Conservation (phyloP, 2,888 invertebrate genomes). For the Spisula solida region DNA sequence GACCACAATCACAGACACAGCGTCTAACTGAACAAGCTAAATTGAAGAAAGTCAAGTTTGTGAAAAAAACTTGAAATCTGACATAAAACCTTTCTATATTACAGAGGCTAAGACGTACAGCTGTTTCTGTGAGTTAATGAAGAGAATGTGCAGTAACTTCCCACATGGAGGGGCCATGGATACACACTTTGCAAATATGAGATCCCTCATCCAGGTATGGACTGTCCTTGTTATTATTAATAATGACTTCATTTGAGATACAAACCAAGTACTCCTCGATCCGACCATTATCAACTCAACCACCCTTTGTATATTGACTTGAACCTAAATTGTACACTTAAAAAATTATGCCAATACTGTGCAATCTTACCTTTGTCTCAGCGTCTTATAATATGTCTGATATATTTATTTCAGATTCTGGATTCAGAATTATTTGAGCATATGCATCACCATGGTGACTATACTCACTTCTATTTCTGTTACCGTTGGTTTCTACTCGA, state of each 20-base stretch:
- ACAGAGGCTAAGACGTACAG: conserved; percentile 95
- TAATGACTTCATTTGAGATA: no score
- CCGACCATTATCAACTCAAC: no score
- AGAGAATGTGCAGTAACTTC: conserved; percentile 96
- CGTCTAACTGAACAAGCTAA: no score
- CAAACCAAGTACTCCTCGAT: no score
- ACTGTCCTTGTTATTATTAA: no score
- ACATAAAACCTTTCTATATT: conserved; percentile 56
- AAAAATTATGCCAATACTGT: no score
- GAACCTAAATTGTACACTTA: no score
- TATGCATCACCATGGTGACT: conserved; percentile 98
- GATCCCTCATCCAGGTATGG: conserved; percentile 89
- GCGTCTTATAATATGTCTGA: not conserved
- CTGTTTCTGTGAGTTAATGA: conserved; percentile 96
- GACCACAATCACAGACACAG: no score
- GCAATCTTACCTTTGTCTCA: no score
- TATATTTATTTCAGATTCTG: conserved; percentile 91
- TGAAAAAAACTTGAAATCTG: not conserved
- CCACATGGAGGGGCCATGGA: conserved; percentile 97
- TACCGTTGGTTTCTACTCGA: conserved; percentile 99
- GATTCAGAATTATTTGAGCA: conserved; percentile 97
- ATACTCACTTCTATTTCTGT: conserved; percentile 98
- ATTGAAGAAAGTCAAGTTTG: no score
- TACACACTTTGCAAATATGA: conserved; percentile 97
- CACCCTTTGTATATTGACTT: no score